Base-by-base conservation (phyloP, 1,140 invertebrate species). In the Aphidius gifuensis region DNA sequence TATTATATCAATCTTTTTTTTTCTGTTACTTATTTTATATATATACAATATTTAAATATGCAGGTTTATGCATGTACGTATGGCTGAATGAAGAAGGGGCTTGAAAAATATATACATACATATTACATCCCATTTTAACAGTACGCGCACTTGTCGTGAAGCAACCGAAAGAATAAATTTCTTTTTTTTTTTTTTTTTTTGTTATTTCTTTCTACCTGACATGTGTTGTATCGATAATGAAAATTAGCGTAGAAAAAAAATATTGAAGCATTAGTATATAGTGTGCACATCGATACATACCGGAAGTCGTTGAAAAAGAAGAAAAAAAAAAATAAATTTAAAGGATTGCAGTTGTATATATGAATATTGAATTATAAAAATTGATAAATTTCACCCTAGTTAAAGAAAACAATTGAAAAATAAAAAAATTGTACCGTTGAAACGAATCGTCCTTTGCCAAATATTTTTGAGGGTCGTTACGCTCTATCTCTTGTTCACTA, bases 351-450 rank as follows among this genome's bases (percentile, higher is more conserved):
- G 9, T 16, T n/a, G 4, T 5, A 32, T 32, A 32, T 32, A 32
- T 32, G 23, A 32, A 32, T 32, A 32, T 32, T 32, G 1, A 3
- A 32, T n/a, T n/a, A n/a, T 32, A 32, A 32, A 32, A 32, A 32
- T 32, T 32, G 6, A 39, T 8, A 53, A 16, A 53, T 8, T 49
- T 49, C 16, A 32, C 6, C 7, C 50, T 53, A 8, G 4, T 32
- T 40, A 32, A 32, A 32, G 38, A 53, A 53, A 9, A 6, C 21
- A 53, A 11, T n/a, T 40, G 48, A 55, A 58, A 66, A 59, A 66
- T 66, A 64, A 55, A 62, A 64, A 66, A 64, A 66, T 61, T 66
- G 54, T 56, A 59, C 65, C 56, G 65, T 66, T 66, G 59, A 61
- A 59, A 50, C 54, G 48, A 40, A 43, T 59, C 23, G 23, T 32